Conservation (phyloP, 2,113 vertebrate genomes). For the Tinamus guttatus region DNA sequence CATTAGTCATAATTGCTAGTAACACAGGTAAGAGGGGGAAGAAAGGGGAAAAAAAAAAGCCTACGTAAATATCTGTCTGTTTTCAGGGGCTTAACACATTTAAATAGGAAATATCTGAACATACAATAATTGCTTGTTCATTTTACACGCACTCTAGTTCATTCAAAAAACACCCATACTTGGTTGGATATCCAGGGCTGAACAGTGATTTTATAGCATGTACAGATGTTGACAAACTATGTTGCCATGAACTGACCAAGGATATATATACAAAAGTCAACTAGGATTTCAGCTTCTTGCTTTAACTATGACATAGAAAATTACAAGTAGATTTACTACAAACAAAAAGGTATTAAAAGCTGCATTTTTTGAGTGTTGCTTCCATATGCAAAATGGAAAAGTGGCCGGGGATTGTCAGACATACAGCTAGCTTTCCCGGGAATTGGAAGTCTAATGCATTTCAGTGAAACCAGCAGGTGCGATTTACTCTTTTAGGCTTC, state of each 20-base stretch:
- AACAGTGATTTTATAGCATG: neutral
- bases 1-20: neutral
- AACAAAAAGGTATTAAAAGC: neutral
- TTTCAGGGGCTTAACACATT: conserved; percentile 43
- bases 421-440: neutral
- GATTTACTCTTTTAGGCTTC: neutral
- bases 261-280: conserved; percentile 15
- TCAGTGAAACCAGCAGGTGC: neutral
- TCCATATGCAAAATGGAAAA: neutral
- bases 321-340: neutral
- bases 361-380: neutral
- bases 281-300: conserved; percentile 28
- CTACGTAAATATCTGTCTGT: conserved; percentile 48
- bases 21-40: neutral
- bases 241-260: conserved; percentile 11
- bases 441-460: neutral
- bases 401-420: neutral
- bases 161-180: conserved; percentile 38
- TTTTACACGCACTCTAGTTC: conserved; percentile 9
- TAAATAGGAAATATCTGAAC: conserved; percentile 48
- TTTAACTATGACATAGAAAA: conserved; percentile 17
- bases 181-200: neutral
- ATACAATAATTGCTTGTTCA: conserved; percentile 35
- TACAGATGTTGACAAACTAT: conserved; percentile 28
- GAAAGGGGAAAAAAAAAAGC: neutral